These are phyloP conservation scores for Neelides folsomi DNA, from an alignment of 2,888 invertebrate species.

Conservation along the genomic window DNA sequence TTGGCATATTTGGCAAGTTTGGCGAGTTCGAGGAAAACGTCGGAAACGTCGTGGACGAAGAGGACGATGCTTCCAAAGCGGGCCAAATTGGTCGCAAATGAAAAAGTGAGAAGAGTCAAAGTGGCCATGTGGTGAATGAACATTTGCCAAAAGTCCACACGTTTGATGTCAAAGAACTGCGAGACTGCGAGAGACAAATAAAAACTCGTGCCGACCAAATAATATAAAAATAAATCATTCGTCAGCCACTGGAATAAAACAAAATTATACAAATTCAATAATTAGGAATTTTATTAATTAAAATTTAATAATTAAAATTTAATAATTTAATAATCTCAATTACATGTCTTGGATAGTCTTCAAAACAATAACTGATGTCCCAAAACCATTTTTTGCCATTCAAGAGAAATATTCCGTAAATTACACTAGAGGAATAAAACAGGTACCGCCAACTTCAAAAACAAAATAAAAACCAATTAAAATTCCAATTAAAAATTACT, in stretches of 20 bases:
- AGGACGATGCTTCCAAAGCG: constrained; percentile 80
- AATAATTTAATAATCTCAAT: too few relatives aligned
- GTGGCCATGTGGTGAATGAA: constrained; percentile 94
- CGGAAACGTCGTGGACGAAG: constrained; percentile 72
- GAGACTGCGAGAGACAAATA: constrained; percentile 87
- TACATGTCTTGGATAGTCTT: constrained; percentile 63
- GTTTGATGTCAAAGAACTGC: constrained; percentile 82
- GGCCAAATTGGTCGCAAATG: constrained; percentile 88
- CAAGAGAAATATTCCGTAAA: constrained; percentile 61
- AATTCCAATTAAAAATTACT: too few relatives aligned
- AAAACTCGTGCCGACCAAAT: constrained; percentile 86
- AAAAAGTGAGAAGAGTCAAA: constrained; percentile 72
- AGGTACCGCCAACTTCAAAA: constrained; percentile 60
- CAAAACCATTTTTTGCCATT: constrained; percentile 89
- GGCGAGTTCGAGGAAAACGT: constrained; percentile 78
- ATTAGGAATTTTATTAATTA: too few relatives aligned
- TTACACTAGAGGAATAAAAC: constrained; percentile 69
- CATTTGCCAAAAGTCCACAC: constrained; percentile 96
- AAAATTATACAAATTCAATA: neutral
- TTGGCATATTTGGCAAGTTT: constrained; percentile 90
- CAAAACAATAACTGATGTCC: constrained; percentile 77
- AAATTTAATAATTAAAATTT: too few relatives aligned
- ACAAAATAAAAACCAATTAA: neutral
- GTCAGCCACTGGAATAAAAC: constrained; percentile 8
- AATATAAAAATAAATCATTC: constrained; percentile 85